These are phyloP conservation scores for Hemiscyllium ocellatum DNA, from an alignment of 2,113 vertebrate genomes.

Conservation along the genomic window DNA sequence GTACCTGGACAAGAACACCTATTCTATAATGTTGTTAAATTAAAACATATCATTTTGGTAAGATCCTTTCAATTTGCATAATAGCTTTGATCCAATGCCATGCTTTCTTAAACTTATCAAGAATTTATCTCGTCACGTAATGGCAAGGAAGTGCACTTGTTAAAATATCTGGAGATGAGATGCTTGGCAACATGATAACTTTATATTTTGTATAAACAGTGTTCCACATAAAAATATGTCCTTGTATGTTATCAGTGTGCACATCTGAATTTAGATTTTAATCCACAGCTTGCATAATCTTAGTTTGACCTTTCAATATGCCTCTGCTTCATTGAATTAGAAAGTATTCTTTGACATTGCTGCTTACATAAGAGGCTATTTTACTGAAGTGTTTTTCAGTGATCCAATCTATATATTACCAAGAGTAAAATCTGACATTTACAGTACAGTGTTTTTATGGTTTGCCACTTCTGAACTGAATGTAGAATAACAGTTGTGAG, in stretches of 20 bases:
- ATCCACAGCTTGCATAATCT: neutral
- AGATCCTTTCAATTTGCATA: neutral
- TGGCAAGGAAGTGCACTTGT: neutral
- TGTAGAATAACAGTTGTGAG: neutral
- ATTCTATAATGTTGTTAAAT: neutral
- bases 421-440: neutral
- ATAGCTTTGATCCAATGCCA: neutral
- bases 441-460: neutral
- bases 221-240: neutral
- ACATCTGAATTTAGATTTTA: neutral
- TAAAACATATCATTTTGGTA: neutral
- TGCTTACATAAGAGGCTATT: neutral
- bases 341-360: neutral
- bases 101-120: neutral
- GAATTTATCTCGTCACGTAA: neutral
- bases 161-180: neutral
- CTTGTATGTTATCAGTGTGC: neutral
- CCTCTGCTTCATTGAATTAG: neutral
- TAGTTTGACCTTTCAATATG: neutral
- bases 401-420: neutral
- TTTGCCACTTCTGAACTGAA: neutral
- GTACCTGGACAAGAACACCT: neutral
- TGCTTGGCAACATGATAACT: neutral
- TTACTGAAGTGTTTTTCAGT: neutral
- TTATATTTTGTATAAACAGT: neutral